Percentiles rank a stretch among this genome's conserved stretches.
phyloP scores from a whole-genome alignment of 1,140 invertebrate species.

The Trachymyrmex septentrionalis region DNA sequence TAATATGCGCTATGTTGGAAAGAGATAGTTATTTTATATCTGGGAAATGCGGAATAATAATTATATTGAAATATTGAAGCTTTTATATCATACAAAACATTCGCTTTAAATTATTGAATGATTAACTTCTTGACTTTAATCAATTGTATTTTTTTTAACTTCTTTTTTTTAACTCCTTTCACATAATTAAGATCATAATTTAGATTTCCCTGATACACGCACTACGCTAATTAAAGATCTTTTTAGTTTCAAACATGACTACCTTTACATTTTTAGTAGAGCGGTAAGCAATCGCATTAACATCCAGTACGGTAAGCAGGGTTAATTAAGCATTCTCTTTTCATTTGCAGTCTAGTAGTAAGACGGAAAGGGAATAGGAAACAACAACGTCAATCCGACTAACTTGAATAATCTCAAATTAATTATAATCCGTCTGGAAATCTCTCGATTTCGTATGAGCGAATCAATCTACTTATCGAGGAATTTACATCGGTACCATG shows the following conservation, averaged over 20 bases:
- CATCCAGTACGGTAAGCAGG: not conserved
- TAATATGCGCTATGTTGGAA: not conserved
- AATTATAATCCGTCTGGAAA: not conserved
- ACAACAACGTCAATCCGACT: constrained; percentile 29
- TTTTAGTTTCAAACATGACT: constrained; percentile 6
- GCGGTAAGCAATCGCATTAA: not conserved
- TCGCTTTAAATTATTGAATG: not conserved
- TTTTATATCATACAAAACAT: not conserved
- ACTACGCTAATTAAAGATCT: not conserved
- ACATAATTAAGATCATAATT: not conserved
- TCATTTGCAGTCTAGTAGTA: not conserved
- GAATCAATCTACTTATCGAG: not conserved
- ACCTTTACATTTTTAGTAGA: not conserved
- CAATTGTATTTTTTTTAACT: not conserved
- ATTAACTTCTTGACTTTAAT: not conserved
- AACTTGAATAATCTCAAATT: constrained; percentile 9
- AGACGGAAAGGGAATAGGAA: constrained; percentile 36
- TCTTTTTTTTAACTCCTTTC: not conserved
- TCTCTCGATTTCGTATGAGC: not conserved
- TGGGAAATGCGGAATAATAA: not conserved
- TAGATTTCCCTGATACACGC: not conserved
- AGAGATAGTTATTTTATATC: not conserved
- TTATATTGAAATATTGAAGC: not conserved
- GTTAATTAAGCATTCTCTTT: constrained; percentile 49
- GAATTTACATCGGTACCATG: not conserved